phyloP scores from a whole-genome alignment of 2,888 invertebrate species.

The Lepetodrilus schrolli region DNA sequence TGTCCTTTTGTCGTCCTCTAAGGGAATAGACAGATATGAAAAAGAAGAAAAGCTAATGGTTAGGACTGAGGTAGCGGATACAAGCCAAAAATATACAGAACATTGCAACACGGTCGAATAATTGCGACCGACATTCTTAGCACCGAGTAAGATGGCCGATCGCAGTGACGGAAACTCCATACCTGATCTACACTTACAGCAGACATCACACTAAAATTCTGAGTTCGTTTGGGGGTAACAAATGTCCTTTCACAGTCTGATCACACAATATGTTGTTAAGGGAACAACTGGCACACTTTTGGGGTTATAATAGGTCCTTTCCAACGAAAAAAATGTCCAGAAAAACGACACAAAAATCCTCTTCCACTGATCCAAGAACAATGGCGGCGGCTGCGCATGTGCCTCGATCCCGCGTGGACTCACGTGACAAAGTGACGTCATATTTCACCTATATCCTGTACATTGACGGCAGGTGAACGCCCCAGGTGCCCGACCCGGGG shows the following conservation, averaged over 20 bases:
- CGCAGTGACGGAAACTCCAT: slow-evolving; percentile 39
- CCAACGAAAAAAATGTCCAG: slow-evolving; percentile 27
- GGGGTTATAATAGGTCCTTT: slow-evolving; percentile 12
- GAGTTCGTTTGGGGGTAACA: slow-evolving; percentile 41
- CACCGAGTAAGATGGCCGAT: slow-evolving; percentile 27
- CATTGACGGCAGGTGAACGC: slow-evolving; percentile 25
- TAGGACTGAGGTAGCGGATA: background rate
- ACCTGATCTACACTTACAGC: slow-evolving; percentile 74
- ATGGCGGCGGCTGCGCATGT: slow-evolving; percentile 72
- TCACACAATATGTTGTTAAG: slow-evolving; percentile 33
- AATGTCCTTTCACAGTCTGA: slow-evolving; percentile 48
- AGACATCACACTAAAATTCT: slow-evolving; percentile 69
- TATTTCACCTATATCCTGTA: slow-evolving; percentile 26
- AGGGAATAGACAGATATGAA: slow-evolving; percentile 49
- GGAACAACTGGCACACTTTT: slow-evolving; percentile 23
- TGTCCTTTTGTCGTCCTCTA: slow-evolving; percentile 72
- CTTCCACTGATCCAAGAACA: slow-evolving; percentile 53
- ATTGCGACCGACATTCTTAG: slow-evolving; percentile 26
- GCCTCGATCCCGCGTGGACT: slow-evolving; percentile 69
- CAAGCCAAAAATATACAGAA: background rate
- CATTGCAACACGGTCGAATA: background rate
- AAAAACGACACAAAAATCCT: slow-evolving; percentile 33
- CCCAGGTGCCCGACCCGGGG: slow-evolving; percentile 21
- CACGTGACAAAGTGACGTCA: slow-evolving; percentile 63
- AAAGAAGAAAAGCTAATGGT: slow-evolving; percentile 44